Evolutionary conservation across 1,140 invertebrate genomes (phyloP), one percentile per base, ranked within the genome.

Genomic region (Drosophila suzukii): DNA sequence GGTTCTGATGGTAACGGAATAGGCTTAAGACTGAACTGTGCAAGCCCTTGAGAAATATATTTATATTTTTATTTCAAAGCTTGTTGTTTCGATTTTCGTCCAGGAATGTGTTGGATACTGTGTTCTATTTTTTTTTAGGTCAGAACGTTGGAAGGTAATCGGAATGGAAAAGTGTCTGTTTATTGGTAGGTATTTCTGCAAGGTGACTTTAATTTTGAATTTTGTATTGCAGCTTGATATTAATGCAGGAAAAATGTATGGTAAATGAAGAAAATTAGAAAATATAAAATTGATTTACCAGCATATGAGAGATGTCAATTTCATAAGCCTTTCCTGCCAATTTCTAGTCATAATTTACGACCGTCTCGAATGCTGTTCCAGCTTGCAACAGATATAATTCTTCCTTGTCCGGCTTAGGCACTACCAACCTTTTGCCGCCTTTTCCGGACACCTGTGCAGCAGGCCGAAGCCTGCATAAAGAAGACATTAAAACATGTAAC

Each of bases 401-500:
- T 36, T 65, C n/a, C 47, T n/a, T 49, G 32, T 32, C 20, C 12
- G 61, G 47, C 46, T 53, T 61, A 53, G 30, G 36, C 10, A 17
- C 15, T 10, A 15, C 11, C 11, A 12, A 39, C 41, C 27, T 17
- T 32, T 24, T 17, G 11, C 15, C 7, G 17, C 24, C 17, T 32
- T 41, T 66, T 44, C 15, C 10, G 38, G 12, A 27, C 24, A 75
- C 73, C 73, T 75, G 73, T 46, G 41, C 36, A 47, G 38, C 13
- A 41, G 49, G 46, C 36, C 46, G 46, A 38, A 43, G 53, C 71
- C 47, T 76, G 65, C 65, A 81, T 81, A 72, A 81, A 54, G 78
- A 81, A 77, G 78, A 83, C 75, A 82, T 82, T 74, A 83, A 79
- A 76, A 70, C 54, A 55, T 58, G 66, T 75, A 77, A 46, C 56